Percentiles rank a stretch among this genome's conserved stretches.
These are phyloP conservation scores for Pinctada fucata DNA, from an alignment of 2,888 invertebrate genomes.

Conservation along the genomic window DNA sequence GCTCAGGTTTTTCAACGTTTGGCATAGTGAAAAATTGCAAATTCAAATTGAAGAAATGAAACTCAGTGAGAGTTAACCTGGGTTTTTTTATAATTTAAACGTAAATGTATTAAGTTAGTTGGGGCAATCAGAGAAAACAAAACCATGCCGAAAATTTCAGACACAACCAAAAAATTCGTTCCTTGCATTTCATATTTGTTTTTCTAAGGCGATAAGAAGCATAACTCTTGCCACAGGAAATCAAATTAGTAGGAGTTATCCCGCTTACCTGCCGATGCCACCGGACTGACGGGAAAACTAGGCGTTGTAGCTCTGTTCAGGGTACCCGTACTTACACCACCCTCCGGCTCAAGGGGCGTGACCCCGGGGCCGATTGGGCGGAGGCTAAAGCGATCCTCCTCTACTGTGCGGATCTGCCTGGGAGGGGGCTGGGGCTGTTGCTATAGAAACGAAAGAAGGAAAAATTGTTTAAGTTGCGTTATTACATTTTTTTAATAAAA, in stretches of 20 bases:
- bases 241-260: too few species aligned
- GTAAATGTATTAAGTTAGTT: too few species aligned
- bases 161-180: too few species aligned
- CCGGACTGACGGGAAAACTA: constrained; percentile 65
- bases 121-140: not conserved
- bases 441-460: not conserved
- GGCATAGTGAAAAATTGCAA: too few species aligned
- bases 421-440: constrained; percentile 46
- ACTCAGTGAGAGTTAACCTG: too few species aligned
- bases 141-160: not conserved
- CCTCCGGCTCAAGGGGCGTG: constrained; percentile 73
- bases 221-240: too few species aligned
- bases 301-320: constrained; percentile 65
- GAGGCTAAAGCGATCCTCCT: constrained; percentile 75
- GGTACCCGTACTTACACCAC: constrained; percentile 57
- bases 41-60: too few species aligned
- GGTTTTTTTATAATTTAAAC: too few species aligned
- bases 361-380: constrained; percentile 76
- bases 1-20: too few species aligned
- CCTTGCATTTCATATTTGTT: too few species aligned
- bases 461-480: not conserved
- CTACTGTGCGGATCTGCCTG: constrained; percentile 66
- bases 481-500: not conserved
- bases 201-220: too few species aligned
- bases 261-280: constrained; percentile 61